These are phyloP conservation scores for Bombus turneri DNA, from an alignment of 1,140 invertebrate species.

Conservation along the genomic window DNA sequence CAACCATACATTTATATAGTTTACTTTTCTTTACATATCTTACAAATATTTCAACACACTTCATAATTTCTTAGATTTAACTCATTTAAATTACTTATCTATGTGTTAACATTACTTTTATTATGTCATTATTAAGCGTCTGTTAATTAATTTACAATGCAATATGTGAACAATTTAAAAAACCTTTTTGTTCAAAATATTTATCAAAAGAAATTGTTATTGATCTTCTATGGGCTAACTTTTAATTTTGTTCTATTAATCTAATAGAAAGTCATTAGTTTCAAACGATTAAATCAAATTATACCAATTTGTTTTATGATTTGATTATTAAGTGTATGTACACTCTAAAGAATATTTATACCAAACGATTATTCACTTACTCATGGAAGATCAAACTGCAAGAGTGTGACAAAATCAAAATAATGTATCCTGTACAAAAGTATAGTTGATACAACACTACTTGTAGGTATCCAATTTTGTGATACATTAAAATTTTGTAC, in stretches of 20 bases:
- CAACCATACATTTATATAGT: slow-evolving; percentile 37
- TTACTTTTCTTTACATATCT: background rate
- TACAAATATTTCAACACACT: slow-evolving; percentile 30
- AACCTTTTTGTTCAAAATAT: background rate
- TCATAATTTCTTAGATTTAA: slow-evolving; percentile 37
- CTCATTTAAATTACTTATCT: slow-evolving; percentile 24
- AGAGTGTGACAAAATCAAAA: slow-evolving; percentile 16
- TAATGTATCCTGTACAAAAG: slow-evolving; percentile 26
- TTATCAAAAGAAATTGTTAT: slow-evolving; percentile 12
- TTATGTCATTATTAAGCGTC: slow-evolving; percentile 13
- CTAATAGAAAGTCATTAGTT: background rate
- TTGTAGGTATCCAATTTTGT: slow-evolving; percentile 37
- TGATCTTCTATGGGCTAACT: slow-evolving; percentile 23
- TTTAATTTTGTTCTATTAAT: background rate
- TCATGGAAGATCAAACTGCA: slow-evolving; percentile 15
- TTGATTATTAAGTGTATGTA: background rate
- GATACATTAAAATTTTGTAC: slow-evolving; percentile 42
- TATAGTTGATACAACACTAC: slow-evolving; percentile 45
- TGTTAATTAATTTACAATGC: slow-evolving; percentile 35
- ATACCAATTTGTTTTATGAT: background rate
- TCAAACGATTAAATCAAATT: background rate
- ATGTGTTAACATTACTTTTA: slow-evolving; percentile 17
- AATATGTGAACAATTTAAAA: background rate
- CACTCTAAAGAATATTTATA: background rate
- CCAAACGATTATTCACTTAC: background rate